Evolutionary conservation across 1,140 invertebrate species (phyloP).

Genomic region (Lasioglossum albipes): DNA sequence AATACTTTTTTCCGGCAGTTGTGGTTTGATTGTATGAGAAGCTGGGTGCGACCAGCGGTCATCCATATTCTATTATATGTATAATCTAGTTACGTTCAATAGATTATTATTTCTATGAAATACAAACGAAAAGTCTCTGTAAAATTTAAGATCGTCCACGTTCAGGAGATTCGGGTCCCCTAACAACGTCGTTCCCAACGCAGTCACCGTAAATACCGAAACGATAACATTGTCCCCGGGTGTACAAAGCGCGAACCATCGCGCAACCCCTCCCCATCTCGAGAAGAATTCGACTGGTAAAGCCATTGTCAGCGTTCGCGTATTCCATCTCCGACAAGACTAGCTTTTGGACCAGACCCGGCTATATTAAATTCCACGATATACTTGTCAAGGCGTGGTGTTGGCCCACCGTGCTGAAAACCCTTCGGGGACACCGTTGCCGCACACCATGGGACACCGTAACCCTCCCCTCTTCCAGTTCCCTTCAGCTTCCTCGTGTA

Average conservation of each 20-base stretch:
- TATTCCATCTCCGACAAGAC: conserved; percentile 45
- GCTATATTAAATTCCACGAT: conserved; percentile 75
- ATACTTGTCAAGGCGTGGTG: conserved; percentile 76
- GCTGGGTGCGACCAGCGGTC: no score
- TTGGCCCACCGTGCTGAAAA: conserved; percentile 54
- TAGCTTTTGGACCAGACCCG: conserved; percentile 27
- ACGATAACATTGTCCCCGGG: conserved; percentile 25
- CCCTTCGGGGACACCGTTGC: conserved; percentile 63
- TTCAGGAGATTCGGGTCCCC: neutral
- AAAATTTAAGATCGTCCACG: neutral
- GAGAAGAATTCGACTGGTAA: conserved; percentile 26
- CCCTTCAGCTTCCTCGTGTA: neutral
- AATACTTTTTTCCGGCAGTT: no score
- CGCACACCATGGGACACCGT: conserved; percentile 68
- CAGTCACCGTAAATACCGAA: neutral
- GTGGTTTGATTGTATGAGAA: no score
- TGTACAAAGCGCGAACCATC: neutral
- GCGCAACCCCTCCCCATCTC: neutral
- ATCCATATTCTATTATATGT: no score
- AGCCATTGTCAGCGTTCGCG: conserved; percentile 41
- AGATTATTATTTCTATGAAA: no score
- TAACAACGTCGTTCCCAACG: neutral
- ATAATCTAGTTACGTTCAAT: no score
- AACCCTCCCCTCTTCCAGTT: neutral
- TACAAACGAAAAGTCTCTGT: no score